These are phyloP conservation scores for Seriola rivoliana DNA, from an alignment of 2,113 vertebrate species.

Conservation along the genomic window DNA sequence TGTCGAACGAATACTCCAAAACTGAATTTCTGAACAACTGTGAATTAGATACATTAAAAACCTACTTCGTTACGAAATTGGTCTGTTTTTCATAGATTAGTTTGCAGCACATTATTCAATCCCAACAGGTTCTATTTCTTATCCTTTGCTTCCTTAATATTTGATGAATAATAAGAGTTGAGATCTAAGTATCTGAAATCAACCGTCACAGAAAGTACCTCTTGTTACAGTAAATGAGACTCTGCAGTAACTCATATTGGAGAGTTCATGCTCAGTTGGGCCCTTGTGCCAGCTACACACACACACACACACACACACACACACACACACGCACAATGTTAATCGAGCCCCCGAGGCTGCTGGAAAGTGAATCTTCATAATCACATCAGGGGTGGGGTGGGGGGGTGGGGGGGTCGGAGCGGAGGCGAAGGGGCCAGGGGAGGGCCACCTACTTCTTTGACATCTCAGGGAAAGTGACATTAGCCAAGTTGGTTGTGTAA, in stretches of 20 bases:
- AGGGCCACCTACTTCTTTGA: conserved; percentile 60
- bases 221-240: conserved; percentile 24
- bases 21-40: too few species aligned
- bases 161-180: neutral
- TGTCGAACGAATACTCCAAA: too few species aligned
- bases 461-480: conserved; percentile 66
- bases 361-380: conserved; percentile 61
- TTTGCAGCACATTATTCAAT: neutral
- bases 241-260: conserved; percentile 15
- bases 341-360: conserved; percentile 32
- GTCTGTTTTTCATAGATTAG: too few species aligned
- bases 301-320: neutral
- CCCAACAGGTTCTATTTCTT: neutral
- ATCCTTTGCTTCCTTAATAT: neutral
- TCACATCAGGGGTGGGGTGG: conserved; percentile 36
- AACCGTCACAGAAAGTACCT: neutral
- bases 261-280: conserved; percentile 19
- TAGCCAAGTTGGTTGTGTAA: conserved; percentile 67
- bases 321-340: conserved; percentile 3
- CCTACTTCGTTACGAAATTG: too few species aligned
- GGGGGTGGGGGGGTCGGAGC: neutral
- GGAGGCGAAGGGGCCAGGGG: conserved; percentile 1
- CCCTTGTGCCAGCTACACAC: conserved; percentile 11
- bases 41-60: too few species aligned
- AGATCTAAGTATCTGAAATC: neutral